A percentile compares a stretch with the other conserved stretches of the same genome.
These are phyloP conservation scores for Andrena chrysosceles DNA, from an alignment of 2,888 invertebrate species.

Conservation along the genomic window DNA sequence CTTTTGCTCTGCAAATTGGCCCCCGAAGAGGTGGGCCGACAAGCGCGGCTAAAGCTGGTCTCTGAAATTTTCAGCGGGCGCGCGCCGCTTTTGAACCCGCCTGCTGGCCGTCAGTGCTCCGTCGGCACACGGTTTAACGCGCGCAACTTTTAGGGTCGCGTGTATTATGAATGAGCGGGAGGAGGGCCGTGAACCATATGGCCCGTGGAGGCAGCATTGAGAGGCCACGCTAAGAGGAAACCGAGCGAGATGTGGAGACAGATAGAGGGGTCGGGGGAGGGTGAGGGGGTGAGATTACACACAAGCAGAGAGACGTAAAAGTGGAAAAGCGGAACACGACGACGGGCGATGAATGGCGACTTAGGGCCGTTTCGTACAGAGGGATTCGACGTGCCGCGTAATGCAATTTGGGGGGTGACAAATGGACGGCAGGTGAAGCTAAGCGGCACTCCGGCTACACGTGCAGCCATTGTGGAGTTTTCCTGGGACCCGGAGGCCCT, in stretches of 20 bases:
- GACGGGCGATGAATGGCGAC: slow-evolving; percentile 66
- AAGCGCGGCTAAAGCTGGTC: slow-evolving; percentile 1
- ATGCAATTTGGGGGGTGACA: slow-evolving; percentile 72
- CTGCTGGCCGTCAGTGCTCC: slow-evolving; percentile 40
- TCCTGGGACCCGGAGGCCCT: slow-evolving; percentile 3
- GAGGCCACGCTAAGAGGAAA: slow-evolving; percentile 10
- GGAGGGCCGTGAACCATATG: slow-evolving; percentile 65
- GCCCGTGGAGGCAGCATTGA: slow-evolving; percentile 15
- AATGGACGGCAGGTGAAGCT: slow-evolving; percentile 70
- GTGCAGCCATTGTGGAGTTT: slow-evolving; percentile 56
- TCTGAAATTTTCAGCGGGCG: slow-evolving; percentile 42
- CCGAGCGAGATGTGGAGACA: slow-evolving; percentile 9
- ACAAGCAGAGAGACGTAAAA: slow-evolving; percentile 38
- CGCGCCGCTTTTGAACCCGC: slow-evolving; percentile 32
- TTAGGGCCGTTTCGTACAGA: slow-evolving; percentile 68
- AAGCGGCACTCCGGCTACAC: slow-evolving; percentile 13
- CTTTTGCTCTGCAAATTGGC: slow-evolving; percentile 39
- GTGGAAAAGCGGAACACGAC: slow-evolving; percentile 47
- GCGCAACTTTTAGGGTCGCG: slow-evolving; percentile 61
- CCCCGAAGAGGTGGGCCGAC: not conserved
- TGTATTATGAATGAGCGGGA: slow-evolving; percentile 71
- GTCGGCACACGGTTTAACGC: slow-evolving; percentile 23
- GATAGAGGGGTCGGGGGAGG: not conserved
- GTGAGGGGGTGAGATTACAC: slow-evolving; percentile 3
- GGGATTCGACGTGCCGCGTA: slow-evolving; percentile 71